phyloP scores from a whole-genome alignment of 2,797 vertebrate genomes.

The Helarctos malayanus region DNA sequence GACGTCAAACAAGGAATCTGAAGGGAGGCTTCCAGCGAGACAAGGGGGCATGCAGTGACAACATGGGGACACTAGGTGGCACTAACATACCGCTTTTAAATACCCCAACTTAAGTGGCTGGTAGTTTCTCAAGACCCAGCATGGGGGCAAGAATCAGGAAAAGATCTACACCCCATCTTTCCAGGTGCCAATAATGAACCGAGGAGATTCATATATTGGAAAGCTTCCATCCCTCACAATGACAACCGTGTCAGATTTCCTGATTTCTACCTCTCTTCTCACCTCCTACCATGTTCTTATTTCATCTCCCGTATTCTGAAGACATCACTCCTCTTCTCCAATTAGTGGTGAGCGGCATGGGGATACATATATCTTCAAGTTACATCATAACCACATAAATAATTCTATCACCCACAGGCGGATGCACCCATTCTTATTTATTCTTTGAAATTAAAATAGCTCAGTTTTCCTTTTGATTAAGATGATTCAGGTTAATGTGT shows the following conservation, averaged over 20 bases:
- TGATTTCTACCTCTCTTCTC: neutral
- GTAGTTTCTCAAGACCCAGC: slow-evolving; percentile 66
- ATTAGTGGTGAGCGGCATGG: neutral
- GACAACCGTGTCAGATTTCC: neutral
- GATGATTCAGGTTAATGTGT: slow-evolving; percentile 56
- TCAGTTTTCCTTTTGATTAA: slow-evolving; percentile 63
- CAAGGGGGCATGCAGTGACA: neutral
- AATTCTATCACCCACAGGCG: slow-evolving; percentile 52
- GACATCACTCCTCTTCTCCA: neutral
- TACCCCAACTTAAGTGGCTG: neutral
- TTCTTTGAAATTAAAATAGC: slow-evolving; percentile 65
- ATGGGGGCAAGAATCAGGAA: neutral
- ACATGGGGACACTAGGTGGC: slow-evolving; percentile 87
- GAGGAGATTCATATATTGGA: slow-evolving; percentile 17
- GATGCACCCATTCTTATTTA: slow-evolving; percentile 57
- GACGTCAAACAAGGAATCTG: slow-evolving; percentile 53
- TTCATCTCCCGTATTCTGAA: neutral
- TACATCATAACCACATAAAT: slow-evolving; percentile 64
- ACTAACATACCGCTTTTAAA: slow-evolving; percentile 82
- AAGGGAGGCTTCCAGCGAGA: neutral
- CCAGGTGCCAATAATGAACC: slow-evolving; percentile 72
- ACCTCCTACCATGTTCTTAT: neutral
- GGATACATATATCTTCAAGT: neutral
- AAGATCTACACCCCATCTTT: slow-evolving; percentile 66
- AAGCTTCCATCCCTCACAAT: neutral